These are phyloP conservation scores for Aphidoletes aphidimyza DNA, from an alignment of 2,888 invertebrate species.

Conservation along the genomic window DNA sequence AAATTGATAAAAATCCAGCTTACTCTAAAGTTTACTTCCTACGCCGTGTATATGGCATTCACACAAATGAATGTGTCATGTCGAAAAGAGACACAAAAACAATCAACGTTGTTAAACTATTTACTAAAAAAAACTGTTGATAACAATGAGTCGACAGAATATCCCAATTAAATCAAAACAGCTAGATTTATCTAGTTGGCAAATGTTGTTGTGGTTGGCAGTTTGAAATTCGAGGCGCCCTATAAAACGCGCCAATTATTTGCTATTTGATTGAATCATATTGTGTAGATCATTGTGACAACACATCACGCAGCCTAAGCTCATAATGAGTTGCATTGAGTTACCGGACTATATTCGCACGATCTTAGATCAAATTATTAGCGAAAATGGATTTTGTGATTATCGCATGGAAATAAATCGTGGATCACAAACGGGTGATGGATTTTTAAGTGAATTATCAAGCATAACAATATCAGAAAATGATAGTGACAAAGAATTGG, in stretches of 20 bases:
- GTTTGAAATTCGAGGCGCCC: neutral
- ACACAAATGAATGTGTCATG: too few species aligned
- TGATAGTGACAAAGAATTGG: neutral
- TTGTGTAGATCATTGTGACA: neutral
- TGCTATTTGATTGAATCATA: neutral
- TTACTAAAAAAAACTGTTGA: too few species aligned
- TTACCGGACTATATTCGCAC: neutral
- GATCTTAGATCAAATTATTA: constrained; percentile 3
- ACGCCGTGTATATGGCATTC: too few species aligned
- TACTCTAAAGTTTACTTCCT: too few species aligned
- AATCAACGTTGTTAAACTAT: too few species aligned
- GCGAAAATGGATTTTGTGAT: constrained; percentile 54
- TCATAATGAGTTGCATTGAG: neutral
- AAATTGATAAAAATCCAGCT: too few species aligned
- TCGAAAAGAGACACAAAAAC: too few species aligned
- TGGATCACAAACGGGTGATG: constrained; percentile 56
- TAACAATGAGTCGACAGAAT: too few species aligned
- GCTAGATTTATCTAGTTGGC: too few species aligned
- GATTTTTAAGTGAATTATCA: constrained; percentile 55
- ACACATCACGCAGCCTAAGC: neutral
- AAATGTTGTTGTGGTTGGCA: too few species aligned
- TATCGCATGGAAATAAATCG: neutral
- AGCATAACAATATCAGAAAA: constrained; percentile 38
- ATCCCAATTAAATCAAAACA: too few species aligned
- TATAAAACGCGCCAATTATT: neutral